Conservation (phyloP, 2,888 invertebrate species). For the Embidobia sp. region DNA sequence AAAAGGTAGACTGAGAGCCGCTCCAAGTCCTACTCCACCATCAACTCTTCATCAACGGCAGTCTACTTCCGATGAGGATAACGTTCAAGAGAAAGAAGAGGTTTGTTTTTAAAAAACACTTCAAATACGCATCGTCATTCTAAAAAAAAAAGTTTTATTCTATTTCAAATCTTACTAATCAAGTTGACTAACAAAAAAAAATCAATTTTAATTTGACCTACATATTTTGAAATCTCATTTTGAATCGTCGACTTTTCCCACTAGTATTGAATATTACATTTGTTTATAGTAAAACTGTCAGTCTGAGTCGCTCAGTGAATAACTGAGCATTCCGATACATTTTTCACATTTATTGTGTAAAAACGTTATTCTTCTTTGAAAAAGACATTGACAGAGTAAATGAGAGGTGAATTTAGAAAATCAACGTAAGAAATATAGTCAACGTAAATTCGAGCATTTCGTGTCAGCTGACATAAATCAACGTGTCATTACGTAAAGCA, state of each 20-base stretch:
- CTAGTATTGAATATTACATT: constrained; percentile 63
- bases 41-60: constrained; percentile 74
- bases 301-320: too few species aligned
- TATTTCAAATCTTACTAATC: too few species aligned
- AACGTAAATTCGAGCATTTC: constrained; percentile 16
- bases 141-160: not conserved
- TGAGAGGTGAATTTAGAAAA: not conserved
- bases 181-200: too few species aligned
- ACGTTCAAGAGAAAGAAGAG: constrained; percentile 81
- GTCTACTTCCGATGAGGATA: constrained; percentile 82
- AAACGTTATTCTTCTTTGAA: too few species aligned
- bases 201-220: too few species aligned
- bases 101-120: constrained; percentile 69
- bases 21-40: constrained; percentile 83
- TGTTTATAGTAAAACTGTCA: too few species aligned
- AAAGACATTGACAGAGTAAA: too few species aligned
- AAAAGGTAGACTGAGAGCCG: constrained; percentile 81
- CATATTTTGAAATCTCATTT: too few species aligned
- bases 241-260: too few species aligned
- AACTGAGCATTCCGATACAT: too few species aligned
- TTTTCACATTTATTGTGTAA: too few species aligned
- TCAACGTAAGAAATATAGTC: not conserved
- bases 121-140: too few species aligned
- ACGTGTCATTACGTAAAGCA: constrained; percentile 38
- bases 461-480: constrained; percentile 50